phyloP scores from a whole-genome alignment of 2,113 vertebrate species.

The Camelus bactrianus region DNA sequence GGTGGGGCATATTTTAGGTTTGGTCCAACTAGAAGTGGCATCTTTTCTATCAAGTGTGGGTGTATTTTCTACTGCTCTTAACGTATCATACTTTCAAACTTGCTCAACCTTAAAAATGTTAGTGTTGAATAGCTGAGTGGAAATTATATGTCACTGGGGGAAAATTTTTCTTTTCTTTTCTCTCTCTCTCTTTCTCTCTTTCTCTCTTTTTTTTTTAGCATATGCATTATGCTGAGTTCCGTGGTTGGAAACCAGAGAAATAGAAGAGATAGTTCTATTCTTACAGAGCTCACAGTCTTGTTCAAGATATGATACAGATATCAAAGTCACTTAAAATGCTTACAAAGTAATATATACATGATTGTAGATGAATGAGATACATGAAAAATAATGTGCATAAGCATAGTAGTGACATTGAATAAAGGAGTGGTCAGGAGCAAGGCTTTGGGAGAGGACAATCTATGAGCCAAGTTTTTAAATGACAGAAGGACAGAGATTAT shows the following conservation, averaged over 20 bases:
- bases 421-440: slow-evolving; percentile 48
- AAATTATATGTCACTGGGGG: slow-evolving; percentile 70
- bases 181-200: no score
- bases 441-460: not conserved
- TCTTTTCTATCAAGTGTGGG: slow-evolving; percentile 73
- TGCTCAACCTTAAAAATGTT: slow-evolving; percentile 72
- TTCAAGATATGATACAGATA: slow-evolving; percentile 48
- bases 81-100: slow-evolving; percentile 73
- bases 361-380: slow-evolving; percentile 20
- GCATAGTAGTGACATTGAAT: slow-evolving; percentile 1
- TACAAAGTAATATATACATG: not conserved
- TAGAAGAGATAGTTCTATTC: slow-evolving; percentile 44
- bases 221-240: slow-evolving; percentile 44
- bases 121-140: slow-evolving; percentile 70
- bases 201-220: not conserved
- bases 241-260: slow-evolving; percentile 41
- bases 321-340: slow-evolving; percentile 44
- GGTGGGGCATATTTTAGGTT: slow-evolving; percentile 68
- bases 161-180: not conserved
- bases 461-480: slow-evolving; percentile 53
- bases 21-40: slow-evolving; percentile 69
- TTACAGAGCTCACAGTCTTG: slow-evolving; percentile 26
- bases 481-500: slow-evolving; percentile 19
- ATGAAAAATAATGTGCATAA: not conserved
- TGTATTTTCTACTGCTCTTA: slow-evolving; percentile 75